Percentiles rank a stretch among this genome's conserved stretches.
These are phyloP conservation scores for Wiebesia pumilae DNA, from an alignment of 1,140 invertebrate species.

Conservation along the genomic window DNA sequence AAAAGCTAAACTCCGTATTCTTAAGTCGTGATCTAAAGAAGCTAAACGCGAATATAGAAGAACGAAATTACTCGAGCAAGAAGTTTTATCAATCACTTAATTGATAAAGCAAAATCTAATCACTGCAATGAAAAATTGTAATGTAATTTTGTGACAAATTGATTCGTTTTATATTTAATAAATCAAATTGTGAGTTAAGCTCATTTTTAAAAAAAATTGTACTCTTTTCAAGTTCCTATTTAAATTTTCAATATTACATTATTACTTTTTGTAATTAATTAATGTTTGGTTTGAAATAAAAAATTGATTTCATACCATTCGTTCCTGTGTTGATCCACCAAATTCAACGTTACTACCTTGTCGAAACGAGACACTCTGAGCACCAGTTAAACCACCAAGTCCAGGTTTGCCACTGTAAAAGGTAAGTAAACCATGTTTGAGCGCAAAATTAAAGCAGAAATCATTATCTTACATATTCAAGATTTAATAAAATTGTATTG, in stretches of 20 bases:
- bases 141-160: no score
- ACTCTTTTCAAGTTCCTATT: not conserved
- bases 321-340: constrained; percentile 77
- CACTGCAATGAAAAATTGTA: no score
- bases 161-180: no score
- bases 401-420: constrained; percentile 83
- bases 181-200: not conserved
- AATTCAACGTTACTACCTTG: constrained; percentile 96
- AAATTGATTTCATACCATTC: constrained; percentile 65
- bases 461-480: no score
- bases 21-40: no score
- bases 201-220: not conserved
- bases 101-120: no score
- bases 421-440: constrained; percentile 37
- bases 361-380: constrained; percentile 95
- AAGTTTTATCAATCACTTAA: no score
- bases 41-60: no score
- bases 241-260: not conserved
- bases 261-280: not conserved
- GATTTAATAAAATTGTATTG: no score
- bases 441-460: not conserved
- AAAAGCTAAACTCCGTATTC: no score
- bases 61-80: no score
- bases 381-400: constrained; percentile 85
- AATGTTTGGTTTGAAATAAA: not conserved